Percentiles rank a stretch among this genome's conserved stretches.
Evolutionary conservation across 2,113 vertebrate genomes (phyloP).

Genomic region (Campylorhamphus procurvoides): DNA sequence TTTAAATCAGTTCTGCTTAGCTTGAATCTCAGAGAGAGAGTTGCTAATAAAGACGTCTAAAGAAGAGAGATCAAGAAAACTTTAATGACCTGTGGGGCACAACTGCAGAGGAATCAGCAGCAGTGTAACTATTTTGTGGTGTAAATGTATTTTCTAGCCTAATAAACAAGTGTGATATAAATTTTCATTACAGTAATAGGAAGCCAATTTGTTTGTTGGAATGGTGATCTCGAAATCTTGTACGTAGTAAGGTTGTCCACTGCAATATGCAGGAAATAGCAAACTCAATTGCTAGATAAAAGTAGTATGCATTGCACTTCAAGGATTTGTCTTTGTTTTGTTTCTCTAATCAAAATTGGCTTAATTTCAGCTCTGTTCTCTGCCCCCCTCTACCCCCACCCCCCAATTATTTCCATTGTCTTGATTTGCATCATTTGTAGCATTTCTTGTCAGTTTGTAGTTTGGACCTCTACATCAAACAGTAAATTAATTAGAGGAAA

Average conservation of each 20-base stretch:
- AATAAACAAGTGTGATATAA: slow-evolving; percentile 2
- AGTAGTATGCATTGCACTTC: slow-evolving; percentile 67
- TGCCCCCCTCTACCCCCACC: not conserved
- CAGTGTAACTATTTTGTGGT: not conserved
- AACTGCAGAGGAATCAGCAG: not conserved
- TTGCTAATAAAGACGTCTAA: not conserved
- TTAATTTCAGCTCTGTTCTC: slow-evolving; percentile 61
- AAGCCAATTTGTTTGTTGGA: not conserved
- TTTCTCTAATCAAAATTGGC: slow-evolving; percentile 66
- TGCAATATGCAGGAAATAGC: not conserved
- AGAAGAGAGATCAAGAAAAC: not conserved
- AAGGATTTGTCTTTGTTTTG: slow-evolving; percentile 44
- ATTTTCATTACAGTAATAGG: not conserved
- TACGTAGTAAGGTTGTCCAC: not conserved
- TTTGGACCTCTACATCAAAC: slow-evolving; percentile 73
- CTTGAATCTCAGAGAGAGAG: not conserved
- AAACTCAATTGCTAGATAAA: slow-evolving; percentile 57
- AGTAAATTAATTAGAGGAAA: slow-evolving; percentile 75
- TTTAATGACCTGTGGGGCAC: not conserved
- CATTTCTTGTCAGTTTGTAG: slow-evolving; percentile 75
- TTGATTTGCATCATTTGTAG: slow-evolving; percentile 69
- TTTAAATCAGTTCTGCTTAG: slow-evolving; percentile 16
- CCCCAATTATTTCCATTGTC: slow-evolving; percentile 61
- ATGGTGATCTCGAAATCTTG: slow-evolving; percentile 6
- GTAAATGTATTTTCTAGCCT: slow-evolving; percentile 17